These are phyloP conservation scores for Cryptomyrus ogoouensis DNA, from an alignment of 2,113 vertebrate genomes.

Conservation along the genomic window DNA sequence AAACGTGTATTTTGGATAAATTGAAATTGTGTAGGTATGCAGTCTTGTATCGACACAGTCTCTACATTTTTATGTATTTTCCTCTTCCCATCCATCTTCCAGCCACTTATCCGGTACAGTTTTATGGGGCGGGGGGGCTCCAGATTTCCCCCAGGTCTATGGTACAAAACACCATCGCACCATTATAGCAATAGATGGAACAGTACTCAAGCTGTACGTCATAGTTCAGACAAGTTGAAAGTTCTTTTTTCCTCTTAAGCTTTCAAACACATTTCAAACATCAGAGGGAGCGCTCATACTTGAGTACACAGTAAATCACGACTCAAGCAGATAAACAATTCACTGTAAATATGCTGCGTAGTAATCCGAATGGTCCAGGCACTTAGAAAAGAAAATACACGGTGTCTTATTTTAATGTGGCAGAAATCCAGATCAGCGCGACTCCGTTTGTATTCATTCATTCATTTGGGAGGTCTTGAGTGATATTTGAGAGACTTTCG, in stretches of 20 bases:
- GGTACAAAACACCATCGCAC: not conserved
- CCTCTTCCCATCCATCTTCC: not conserved
- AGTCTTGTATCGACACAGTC: not conserved
- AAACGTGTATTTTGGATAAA: not conserved
- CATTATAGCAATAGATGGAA: not conserved
- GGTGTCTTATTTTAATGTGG: slow-evolving; percentile 8
- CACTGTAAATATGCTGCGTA: not conserved
- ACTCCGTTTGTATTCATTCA: not conserved
- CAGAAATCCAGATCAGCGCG: not conserved
- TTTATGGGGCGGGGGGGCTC: not conserved
- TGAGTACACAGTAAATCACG: not conserved
- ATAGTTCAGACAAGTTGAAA: not conserved
- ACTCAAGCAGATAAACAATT: not conserved
- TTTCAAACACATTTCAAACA: not conserved
- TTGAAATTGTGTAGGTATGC: not conserved
- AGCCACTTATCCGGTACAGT: not conserved
- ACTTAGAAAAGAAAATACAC: not conserved
- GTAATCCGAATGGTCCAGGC: not conserved
- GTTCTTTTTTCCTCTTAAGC: not conserved
- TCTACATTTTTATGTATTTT: not conserved
- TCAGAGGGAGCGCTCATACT: not conserved
- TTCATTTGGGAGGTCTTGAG: slow-evolving; percentile 14
- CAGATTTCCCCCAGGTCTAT: not conserved
- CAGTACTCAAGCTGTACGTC: not conserved
- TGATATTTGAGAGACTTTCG: slow-evolving; percentile 26